Conservation (phyloP, 1,140 invertebrate genomes). For the Aphaenogaster rudis region DNA sequence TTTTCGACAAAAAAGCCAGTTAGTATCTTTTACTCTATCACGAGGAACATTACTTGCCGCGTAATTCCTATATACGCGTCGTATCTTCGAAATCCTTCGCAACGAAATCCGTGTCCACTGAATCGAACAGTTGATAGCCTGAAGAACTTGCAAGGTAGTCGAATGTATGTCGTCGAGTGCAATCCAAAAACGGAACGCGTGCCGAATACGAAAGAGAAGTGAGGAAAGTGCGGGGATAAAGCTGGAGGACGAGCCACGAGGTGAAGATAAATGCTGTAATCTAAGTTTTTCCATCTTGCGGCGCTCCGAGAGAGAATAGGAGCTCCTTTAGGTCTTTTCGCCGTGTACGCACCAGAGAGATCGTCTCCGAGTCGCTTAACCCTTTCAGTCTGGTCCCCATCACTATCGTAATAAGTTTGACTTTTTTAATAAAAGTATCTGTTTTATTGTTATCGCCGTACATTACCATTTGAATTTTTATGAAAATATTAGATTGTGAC, state of each 20-base stretch:
- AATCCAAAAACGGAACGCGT: conserved; percentile 53
- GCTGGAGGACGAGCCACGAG: conserved; percentile 26
- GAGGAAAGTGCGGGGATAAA: conserved; percentile 36
- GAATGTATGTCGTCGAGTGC: conserved; percentile 49
- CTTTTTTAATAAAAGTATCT: background rate
- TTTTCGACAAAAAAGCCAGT: background rate
- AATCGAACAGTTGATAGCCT: conserved; percentile 54
- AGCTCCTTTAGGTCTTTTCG: background rate
- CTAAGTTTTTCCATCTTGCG: conserved; percentile 79
- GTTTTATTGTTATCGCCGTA: background rate
- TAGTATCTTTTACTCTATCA: background rate
- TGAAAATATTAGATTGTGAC: background rate
- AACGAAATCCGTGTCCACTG: conserved; percentile 27
- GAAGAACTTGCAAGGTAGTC: conserved; percentile 67
- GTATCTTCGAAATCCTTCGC: background rate
- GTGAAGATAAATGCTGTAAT: conserved; percentile 78
- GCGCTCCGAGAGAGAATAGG: conserved; percentile 17
- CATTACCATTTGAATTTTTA: background rate
- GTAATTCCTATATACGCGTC: background rate
- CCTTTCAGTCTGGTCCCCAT: background rate
- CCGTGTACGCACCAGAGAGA: conserved; percentile 13
- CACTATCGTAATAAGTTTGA: background rate
- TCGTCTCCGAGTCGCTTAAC: conserved; percentile 17
- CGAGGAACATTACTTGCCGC: background rate
- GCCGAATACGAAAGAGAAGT: conserved; percentile 62